Base-by-base conservation (phyloP, 2,888 invertebrate species). In the Hirtodrosophila confusa region DNA sequence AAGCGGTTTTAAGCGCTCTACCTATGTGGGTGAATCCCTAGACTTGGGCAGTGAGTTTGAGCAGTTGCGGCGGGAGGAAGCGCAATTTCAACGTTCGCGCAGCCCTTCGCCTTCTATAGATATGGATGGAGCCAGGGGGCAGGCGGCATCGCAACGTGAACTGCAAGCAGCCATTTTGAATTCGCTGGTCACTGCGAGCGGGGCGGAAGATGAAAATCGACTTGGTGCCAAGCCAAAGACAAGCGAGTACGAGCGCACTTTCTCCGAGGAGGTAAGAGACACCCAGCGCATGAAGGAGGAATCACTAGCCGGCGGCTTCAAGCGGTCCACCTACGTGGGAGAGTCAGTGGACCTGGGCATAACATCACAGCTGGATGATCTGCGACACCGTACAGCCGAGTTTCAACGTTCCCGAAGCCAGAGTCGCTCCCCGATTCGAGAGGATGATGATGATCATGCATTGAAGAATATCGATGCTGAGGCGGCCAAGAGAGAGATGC, bases 11-110 rank as follows among this genome's bases (percentile, higher is more conserved):
- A 90, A 90, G 54, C 85, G 91, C 0, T 91, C 91, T n/a, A 90
- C 89, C 0, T 91, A 91, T 41, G 90, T 89, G 0, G 91, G 91
- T 0, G 90, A 91, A 39, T 91, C 91, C 0, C 54, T 90, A 53
- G 91, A 91, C 56, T 69, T 90, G 27, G 86, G 83, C 4, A 82
- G 68, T 10, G 87, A 90, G 53, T 88, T 78, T 31, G 86, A 87
- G 43, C 70, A 77, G 0, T 47, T 86, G 11, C 78, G 90, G 0
- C 75, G 80, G 0, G 82, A 90, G 48, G 75, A 86, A 0, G 86
- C 86, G 3, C 50, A 60, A 0, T 90, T 91, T 49, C 72, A 66
- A 23, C 83, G 90, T n/a, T 91, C 91, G 0, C 83, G 69, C 7
- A 90, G 89, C 41, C 85, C 88, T 0, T 90, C 91, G 0, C 88